Conservation (phyloP, 2,797 vertebrate species). For the Centroberyx gerrardi region DNA sequence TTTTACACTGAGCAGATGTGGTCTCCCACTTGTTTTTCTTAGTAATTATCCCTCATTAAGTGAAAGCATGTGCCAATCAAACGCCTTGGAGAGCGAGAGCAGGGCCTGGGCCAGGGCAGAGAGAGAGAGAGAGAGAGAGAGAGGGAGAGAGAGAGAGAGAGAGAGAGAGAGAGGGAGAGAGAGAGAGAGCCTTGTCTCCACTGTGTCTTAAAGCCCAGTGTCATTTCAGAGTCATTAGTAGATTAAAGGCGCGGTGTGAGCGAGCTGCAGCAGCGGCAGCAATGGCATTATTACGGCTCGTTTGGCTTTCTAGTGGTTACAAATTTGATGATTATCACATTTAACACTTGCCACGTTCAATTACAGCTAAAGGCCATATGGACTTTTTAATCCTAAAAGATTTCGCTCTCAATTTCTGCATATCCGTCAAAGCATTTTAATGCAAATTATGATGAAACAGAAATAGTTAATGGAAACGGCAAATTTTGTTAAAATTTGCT, state of each 20-base stretch:
- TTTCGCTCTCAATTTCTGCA: slow-evolving; percentile 2
- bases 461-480: not conserved
- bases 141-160: slow-evolving; percentile 44
- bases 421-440: not conserved
- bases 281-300: slow-evolving; percentile 70
- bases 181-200: slow-evolving; percentile 74
- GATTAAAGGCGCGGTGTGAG: slow-evolving; percentile 77
- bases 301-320: slow-evolving; percentile 78
- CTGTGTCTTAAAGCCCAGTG: slow-evolving; percentile 71
- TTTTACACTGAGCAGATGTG: slow-evolving; percentile 97
- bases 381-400: slow-evolving; percentile 36
- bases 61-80: slow-evolving; percentile 99
- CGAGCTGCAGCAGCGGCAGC: slow-evolving; percentile 64
- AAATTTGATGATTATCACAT: slow-evolving; percentile 80
- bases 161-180: slow-evolving; percentile 41
- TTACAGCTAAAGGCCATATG: slow-evolving; percentile 54
- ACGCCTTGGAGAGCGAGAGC: slow-evolving; percentile 87
- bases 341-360: slow-evolving; percentile 76
- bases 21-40: slow-evolving; percentile 95
- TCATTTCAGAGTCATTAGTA: slow-evolving; percentile 82
- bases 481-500: too few relatives aligned
- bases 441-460: not conserved
- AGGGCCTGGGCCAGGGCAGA: slow-evolving; percentile 72
- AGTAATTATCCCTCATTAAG: slow-evolving; percentile 98
- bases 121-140: slow-evolving; percentile 39